Conservation (phyloP, 2,113 vertebrate genomes). For the Syngnathus floridae region DNA sequence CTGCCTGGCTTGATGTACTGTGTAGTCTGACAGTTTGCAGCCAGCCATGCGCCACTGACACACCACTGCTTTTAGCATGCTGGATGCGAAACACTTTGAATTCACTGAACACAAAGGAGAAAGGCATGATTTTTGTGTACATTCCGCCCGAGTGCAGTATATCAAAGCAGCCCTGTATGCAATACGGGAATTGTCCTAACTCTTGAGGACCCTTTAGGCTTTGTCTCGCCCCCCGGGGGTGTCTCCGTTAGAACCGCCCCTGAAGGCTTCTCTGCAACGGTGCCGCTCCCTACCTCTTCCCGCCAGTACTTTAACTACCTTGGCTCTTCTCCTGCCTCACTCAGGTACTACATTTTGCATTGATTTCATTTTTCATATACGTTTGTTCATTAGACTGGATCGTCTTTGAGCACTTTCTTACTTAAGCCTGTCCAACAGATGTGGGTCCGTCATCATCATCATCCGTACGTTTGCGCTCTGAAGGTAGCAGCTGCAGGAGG, state of each 20-base stretch:
- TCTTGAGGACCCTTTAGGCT: constrained; percentile 67
- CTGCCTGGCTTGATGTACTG: constrained; percentile 54
- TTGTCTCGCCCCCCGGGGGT: constrained; percentile 69
- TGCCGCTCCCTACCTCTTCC: constrained; percentile 78
- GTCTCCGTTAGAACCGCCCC: constrained; percentile 70
- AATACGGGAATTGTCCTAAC: constrained; percentile 51
- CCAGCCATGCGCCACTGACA: constrained; percentile 40
- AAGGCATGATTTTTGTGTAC: constrained; percentile 20
- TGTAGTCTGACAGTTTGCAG: constrained; percentile 53
- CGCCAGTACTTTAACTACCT: constrained; percentile 72
- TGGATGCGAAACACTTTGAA: constrained; percentile 48
- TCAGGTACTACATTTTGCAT: constrained; percentile 52
- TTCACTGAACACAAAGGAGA: constrained; percentile 32
- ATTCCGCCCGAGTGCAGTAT: constrained; percentile 17
- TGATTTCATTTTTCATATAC: neutral
- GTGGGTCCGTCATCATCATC: constrained; percentile 58
- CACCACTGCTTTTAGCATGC: constrained; percentile 54
- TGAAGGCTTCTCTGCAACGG: constrained; percentile 77
- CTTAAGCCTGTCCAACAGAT: constrained; percentile 6
- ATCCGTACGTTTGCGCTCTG: constrained; percentile 62
- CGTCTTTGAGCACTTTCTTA: neutral
- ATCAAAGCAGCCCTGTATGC: constrained; percentile 16
- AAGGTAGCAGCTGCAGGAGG: constrained; percentile 63
- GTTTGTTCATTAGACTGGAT: neutral
- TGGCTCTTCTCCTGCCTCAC: constrained; percentile 67